Percentiles rank a stretch among this genome's conserved stretches.
These are phyloP conservation scores for Lepus europaeus DNA, from an alignment of 2,113 vertebrate species.

Conservation along the genomic window DNA sequence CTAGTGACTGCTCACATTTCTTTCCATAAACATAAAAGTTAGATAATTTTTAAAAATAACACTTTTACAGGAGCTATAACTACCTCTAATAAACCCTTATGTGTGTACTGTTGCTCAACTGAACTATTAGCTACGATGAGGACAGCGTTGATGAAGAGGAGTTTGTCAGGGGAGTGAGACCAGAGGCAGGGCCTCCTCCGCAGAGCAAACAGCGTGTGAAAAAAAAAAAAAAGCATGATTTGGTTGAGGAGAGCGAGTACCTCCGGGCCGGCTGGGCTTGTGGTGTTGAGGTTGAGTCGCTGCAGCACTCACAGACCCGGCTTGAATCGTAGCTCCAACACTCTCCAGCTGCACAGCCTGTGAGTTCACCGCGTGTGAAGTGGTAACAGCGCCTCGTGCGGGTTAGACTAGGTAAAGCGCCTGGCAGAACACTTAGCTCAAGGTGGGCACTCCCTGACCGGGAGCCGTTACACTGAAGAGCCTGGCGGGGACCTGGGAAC, in stretches of 20 bases:
- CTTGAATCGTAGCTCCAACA: neutral
- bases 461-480: neutral
- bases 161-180: neutral
- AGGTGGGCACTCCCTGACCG: neutral
- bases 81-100: neutral
- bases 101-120: neutral
- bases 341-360: neutral
- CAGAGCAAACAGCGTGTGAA: neutral
- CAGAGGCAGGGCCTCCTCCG: neutral
- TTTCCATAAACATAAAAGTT: constrained; percentile 33
- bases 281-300: constrained; percentile 22
- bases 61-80: neutral
- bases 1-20: neutral
- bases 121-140: neutral
- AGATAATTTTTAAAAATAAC: constrained; percentile 5
- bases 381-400: neutral
- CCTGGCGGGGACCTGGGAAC: neutral
- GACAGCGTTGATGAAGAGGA: neutral
- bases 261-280: neutral
- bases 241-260: neutral
- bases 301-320: constrained; percentile 21
- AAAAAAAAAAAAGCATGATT: neutral
- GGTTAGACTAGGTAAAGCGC: neutral
- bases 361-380: neutral
- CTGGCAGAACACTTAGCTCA: neutral